Evolutionary conservation across 2,888 invertebrate species (phyloP), one percentile per base, ranked within the genome.

Genomic region (Sturmia bella): DNA sequence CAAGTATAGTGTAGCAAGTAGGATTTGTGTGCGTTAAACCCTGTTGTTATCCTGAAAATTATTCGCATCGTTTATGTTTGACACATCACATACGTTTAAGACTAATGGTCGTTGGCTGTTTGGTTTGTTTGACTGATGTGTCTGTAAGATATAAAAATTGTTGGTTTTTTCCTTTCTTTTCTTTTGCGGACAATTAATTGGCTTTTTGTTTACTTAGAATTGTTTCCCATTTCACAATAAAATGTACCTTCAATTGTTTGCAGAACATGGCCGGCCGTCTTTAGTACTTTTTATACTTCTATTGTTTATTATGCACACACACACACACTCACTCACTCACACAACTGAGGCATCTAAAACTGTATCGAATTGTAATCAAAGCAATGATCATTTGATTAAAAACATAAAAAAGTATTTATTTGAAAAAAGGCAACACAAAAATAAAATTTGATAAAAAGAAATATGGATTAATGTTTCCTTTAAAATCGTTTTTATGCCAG

Each of bases 21-120:
- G 32, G 32, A 7, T 9, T 9, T 68, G 50, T 61, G 39, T 76
- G 57, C 68, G 39, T 57, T 56, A 61, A 24, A 50, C 68, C 64
- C 52, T 77, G 77, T 77, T 78, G 78, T 82, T 82, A 82, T 78
- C 78, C 82, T 82, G 64, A 12, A 82, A 82, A 82, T 82, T 82
- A 82, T 78, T 82, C 69, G 82, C 82, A 78, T 74, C 78, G 82
- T 74, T 82, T 82, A 70, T 69, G 78, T 78, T 74, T 78, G 82
- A 81, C 77, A 81, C 77, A 73, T 66, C 82, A 82, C 82, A 70
- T 66, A 77, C 81, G 72, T 76, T 80, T 74, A 73, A 66, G 74
- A 66, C 41, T 64, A 82, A 64, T 82, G 82, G 52, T 72, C 52
- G 52, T 32, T 66, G 66, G 21, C 50, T 66, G 70, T 12, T 59